Conservation (phyloP, 2,888 invertebrate genomes). For the Spisula solida region DNA sequence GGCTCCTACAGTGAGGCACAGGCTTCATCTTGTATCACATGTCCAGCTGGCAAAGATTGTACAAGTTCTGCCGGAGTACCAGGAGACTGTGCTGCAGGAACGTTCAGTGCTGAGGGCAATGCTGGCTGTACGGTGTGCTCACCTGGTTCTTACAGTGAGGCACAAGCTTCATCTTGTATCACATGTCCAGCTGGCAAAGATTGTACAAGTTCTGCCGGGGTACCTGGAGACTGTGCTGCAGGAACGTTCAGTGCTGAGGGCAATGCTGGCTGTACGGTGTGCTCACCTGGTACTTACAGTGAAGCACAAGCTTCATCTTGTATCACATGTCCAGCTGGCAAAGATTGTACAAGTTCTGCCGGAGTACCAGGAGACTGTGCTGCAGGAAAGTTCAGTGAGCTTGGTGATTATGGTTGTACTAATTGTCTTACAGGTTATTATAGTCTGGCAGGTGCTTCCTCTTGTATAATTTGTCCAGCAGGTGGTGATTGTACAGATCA, state of each 20-base stretch:
- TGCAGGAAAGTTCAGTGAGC: slow-evolving; percentile 66
- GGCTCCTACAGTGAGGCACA: slow-evolving; percentile 71
- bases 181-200: slow-evolving; percentile 68
- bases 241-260: slow-evolving; percentile 64
- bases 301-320: slow-evolving; percentile 62
- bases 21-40: slow-evolving; percentile 77
- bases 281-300: slow-evolving; percentile 73
- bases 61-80: slow-evolving; percentile 43
- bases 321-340: slow-evolving; percentile 68
- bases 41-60: slow-evolving; percentile 79
- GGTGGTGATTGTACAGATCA: slow-evolving; percentile 75
- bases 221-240: slow-evolving; percentile 65
- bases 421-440: slow-evolving; percentile 67
- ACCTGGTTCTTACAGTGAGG: slow-evolving; percentile 73
- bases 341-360: slow-evolving; percentile 61
- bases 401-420: slow-evolving; percentile 22
- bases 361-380: slow-evolving; percentile 67
- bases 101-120: slow-evolving; percentile 71
- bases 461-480: slow-evolving; percentile 48
- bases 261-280: slow-evolving; percentile 3
- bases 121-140: slow-evolving; percentile 64
- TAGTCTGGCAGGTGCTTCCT: slow-evolving; percentile 54
- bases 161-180: slow-evolving; percentile 47
- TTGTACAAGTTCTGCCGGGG: slow-evolving; percentile 61
- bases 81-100: slow-evolving; percentile 72